Base-by-base conservation (phyloP, 1,140 invertebrate genomes). In the Sweltsa coloradensis region DNA sequence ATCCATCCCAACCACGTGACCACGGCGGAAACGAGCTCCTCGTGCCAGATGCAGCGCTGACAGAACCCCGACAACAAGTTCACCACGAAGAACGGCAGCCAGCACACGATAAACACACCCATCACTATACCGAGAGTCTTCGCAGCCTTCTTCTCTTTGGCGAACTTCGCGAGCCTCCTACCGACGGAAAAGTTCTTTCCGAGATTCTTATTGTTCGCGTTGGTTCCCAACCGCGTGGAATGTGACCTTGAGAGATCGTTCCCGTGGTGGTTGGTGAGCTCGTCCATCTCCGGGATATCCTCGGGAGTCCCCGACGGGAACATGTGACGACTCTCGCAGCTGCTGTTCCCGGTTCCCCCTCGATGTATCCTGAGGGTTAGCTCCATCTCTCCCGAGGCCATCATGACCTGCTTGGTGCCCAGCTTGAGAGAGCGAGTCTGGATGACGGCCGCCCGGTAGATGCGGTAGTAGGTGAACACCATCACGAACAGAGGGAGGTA, bases 1-100 rank as follows among this genome's bases (percentile, higher is more conserved):
- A 97, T 89, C 89, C 97, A 99, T 37, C 96, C 96, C 3, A 97
- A 77, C 96, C 96, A 99, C 26, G 92, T 97, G 27, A 97, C 89
- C 21, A 97, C 79, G 11, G 89, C 87, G 49, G 89, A 89, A 3
- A 97, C 83, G 34, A 93, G 78, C 57, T 94, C 84, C 56, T 89
- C 87, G 47, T 94, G 81, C 61, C 80, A 78, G 48, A 92, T 85
- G 63, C 89, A 94, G 52, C 81, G 74, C 23, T 80, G 74, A 65
- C 92, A 96, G 57, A 96, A 83, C 1, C 91, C 93, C 6, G 87
- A 87, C 54, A 95, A 64, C 48, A 93, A 73, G 65, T 98, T 97
- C 45, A 97, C 85, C 34, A 97, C 88, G 66, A 99, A 99, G 68
- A 99, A 99, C 26, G 96, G 96, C 51, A 97, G 70, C 92, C 92